These are phyloP conservation scores for Pelobates fuscus DNA, from an alignment of 2,113 vertebrate species.

Conservation along the genomic window DNA sequence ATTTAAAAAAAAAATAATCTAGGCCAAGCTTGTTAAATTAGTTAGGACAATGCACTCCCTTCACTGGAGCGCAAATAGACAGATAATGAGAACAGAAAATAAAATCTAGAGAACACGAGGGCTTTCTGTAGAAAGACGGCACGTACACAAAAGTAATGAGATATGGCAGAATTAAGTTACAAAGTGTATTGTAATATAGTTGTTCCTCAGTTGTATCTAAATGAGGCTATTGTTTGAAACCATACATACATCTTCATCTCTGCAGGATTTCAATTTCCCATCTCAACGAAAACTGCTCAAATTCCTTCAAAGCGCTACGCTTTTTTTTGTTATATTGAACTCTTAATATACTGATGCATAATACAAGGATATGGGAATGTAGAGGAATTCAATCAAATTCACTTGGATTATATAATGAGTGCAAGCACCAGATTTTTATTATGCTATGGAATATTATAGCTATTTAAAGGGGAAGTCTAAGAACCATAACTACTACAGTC, in stretches of 20 bases:
- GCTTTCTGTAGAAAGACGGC: background rate
- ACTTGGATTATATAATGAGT: too few relatives aligned
- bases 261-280: background rate
- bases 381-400: too few relatives aligned
- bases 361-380: too few relatives aligned
- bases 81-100: background rate
- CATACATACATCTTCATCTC: background rate
- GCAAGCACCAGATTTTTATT: too few relatives aligned
- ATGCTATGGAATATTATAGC: too few relatives aligned
- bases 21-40: background rate
- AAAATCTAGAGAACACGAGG: conserved; percentile 3
- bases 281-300: too few relatives aligned
- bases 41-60: background rate
- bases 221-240: background rate
- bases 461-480: too few relatives aligned
- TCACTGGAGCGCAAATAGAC: background rate
- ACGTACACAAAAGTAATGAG: background rate
- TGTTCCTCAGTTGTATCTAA: background rate
- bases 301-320: too few relatives aligned
- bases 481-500: too few relatives aligned
- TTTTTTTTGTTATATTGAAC: too few relatives aligned
- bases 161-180: background rate
- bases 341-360: too few relatives aligned
- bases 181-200: background rate
- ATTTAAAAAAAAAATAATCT: background rate